Conservation (phyloP, 2,797 vertebrate species). For the Distichodus sexfasciatus region DNA sequence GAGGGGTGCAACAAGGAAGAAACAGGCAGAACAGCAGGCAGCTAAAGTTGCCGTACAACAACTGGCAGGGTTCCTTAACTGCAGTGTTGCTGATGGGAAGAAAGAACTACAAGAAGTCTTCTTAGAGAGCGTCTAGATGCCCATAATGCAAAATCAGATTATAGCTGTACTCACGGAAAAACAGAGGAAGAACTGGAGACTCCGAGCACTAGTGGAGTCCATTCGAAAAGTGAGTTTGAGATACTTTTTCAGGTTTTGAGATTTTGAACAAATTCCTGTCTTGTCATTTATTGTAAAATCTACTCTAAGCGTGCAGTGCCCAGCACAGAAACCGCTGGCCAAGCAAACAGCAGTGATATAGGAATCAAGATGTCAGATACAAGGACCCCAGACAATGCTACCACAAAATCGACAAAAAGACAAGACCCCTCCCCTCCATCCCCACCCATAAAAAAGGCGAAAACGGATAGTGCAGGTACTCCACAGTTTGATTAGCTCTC, state of each 20-base stretch:
- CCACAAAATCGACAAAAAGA: not conserved
- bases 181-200: not conserved
- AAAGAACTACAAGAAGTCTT: conserved; percentile 47
- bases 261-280: too few relatives aligned
- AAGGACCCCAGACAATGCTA: not conserved
- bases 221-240: conserved; percentile 19
- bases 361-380: too few relatives aligned
- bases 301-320: too few relatives aligned
- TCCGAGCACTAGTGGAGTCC: not conserved
- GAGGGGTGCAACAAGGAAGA: conserved; percentile 44
- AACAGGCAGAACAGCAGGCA: conserved; percentile 52
- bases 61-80: conserved; percentile 42
- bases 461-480: not conserved
- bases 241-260: not conserved
- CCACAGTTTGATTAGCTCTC: not conserved
- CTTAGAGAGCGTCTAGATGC: conserved; percentile 52
- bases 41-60: conserved; percentile 51
- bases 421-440: not conserved
- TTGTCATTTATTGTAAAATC: too few relatives aligned
- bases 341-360: too few relatives aligned
- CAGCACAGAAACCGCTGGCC: too few relatives aligned
- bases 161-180: conserved; percentile 39
- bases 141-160: not conserved
- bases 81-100: not conserved
- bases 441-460: not conserved